Conservation (phyloP, 2,113 vertebrate genomes). For the Circaetus cinerascens region DNA sequence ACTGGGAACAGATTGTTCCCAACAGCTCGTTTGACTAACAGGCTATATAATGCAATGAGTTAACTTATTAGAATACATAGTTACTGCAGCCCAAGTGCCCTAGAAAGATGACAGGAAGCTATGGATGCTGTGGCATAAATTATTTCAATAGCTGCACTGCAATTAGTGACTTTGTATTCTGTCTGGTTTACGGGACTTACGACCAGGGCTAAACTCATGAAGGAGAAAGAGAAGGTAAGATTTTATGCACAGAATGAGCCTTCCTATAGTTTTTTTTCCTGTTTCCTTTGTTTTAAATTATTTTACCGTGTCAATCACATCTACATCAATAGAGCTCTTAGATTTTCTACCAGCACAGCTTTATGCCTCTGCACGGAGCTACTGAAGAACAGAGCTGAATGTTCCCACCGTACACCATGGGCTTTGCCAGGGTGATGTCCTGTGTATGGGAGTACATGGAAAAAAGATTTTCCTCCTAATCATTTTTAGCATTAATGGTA, state of each 20-base stretch:
- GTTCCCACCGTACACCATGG: background rate
- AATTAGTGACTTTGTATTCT: background rate
- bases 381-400: background rate
- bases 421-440: background rate
- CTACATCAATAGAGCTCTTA: background rate
- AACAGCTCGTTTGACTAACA: background rate
- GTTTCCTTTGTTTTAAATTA: background rate
- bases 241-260: background rate
- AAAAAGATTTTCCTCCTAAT: conserved; percentile 26
- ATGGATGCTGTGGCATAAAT: background rate
- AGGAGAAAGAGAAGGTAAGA: background rate
- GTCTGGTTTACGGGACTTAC: background rate
- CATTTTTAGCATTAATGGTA: conserved; percentile 44
- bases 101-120: conserved; percentile 33
- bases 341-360: background rate
- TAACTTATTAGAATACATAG: background rate
- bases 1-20: conserved; percentile 43
- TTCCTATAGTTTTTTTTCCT: background rate
- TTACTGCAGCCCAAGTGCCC: background rate
- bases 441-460: background rate
- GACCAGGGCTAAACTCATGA: background rate
- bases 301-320: background rate
- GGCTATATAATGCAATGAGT: conserved; percentile 16
- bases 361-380: background rate
- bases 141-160: background rate